Evolutionary conservation across 2,797 vertebrate genomes (phyloP).

Genomic region (Choloepus didactylus): DNA sequence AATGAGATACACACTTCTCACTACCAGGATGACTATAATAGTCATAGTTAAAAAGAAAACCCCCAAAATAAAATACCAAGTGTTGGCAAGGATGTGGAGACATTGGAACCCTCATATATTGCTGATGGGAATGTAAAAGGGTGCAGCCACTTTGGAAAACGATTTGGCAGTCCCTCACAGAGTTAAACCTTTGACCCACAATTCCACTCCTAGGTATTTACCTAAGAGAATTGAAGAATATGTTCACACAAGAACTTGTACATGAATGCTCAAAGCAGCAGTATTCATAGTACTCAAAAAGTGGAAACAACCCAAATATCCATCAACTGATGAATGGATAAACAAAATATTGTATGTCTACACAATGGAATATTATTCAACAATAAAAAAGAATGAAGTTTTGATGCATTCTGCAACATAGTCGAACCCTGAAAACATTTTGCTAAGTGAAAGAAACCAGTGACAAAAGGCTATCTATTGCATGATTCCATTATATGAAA

Average conservation of each 20-base stretch:
- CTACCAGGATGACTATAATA: neutral
- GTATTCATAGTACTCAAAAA: neutral
- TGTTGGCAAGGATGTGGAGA: neutral
- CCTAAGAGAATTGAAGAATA: neutral
- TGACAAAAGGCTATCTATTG: neutral
- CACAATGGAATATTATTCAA: neutral
- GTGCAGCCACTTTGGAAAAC: neutral
- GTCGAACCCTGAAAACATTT: neutral
- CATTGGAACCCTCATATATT: neutral
- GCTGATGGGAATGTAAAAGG: neutral
- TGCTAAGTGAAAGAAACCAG: neutral
- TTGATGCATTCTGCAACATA: neutral
- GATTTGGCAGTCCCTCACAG: neutral
- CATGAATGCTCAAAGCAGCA: neutral
- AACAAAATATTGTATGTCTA: neutral
- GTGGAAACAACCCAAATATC: neutral
- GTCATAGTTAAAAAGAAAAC: neutral
- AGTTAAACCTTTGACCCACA: neutral
- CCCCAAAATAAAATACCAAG: neutral
- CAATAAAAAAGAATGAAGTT: neutral
- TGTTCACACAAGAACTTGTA: neutral
- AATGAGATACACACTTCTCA: neutral
- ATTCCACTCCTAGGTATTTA: neutral
- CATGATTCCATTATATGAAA: neutral
- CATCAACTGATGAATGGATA: neutral